Evolutionary conservation across 2,113 vertebrate species (phyloP), one percentile per base, ranked within the genome.

Genomic region (Pteruthius melanotis): DNA sequence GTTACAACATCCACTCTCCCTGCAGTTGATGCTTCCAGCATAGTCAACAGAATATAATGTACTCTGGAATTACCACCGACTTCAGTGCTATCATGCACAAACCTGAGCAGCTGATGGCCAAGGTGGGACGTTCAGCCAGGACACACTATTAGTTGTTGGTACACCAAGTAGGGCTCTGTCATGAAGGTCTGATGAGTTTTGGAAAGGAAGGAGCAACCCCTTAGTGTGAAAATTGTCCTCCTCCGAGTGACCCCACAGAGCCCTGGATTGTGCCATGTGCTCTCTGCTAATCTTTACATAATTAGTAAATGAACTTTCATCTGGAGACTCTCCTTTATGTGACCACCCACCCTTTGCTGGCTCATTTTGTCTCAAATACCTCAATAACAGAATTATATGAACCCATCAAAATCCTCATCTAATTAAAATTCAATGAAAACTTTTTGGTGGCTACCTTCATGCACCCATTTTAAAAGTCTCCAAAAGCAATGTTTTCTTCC

Each of bases 241-340:
- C 11, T 59, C 47, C 1, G 1, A 59, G 42, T 22, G 60, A 47
- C 40, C n/a, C 44, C 0, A 0, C 44, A 56, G 27, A 82, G 47
- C 13, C 47, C 28, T 30, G 44, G 33, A 33, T 2, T 3, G 2
- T 21, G n/a, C 61, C 59, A 7, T 9, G 45, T 18, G 23, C 52
- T 83, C 19, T 78, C n/a, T 63, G 68, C 68, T 79, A 9, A 82
- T 74, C 19, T 27, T 50, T 35, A 19, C 0, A 1, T 47, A 27
- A 9, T 13, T 12, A 83, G 50, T 50, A 57, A 90, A 77, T 23
- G 10, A 47, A 57, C 35, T 94, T 77, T 4, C 9, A 31, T 83
- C 80, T 77, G 70, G 53, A 85, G 16, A 6, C 0, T 26, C 26
- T 64, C 18, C 49, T 69, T 82, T 27, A 39, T 42, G 45, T 87